phyloP scores from a whole-genome alignment of 2,113 vertebrate genomes.

The Sisor rabdophorus region DNA sequence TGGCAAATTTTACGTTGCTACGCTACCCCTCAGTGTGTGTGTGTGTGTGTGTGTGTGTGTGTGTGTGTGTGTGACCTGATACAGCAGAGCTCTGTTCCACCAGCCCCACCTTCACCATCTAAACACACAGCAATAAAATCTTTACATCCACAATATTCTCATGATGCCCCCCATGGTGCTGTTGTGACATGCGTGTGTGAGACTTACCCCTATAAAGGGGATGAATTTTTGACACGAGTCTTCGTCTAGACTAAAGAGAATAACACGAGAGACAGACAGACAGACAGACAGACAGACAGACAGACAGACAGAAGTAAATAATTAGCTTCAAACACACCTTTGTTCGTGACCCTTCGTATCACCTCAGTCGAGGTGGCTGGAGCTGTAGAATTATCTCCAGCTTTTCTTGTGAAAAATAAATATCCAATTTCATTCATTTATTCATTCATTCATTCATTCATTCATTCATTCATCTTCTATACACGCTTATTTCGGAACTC shows the following conservation, averaged over 20 bases:
- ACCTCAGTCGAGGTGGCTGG: not conserved
- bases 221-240: constrained; percentile 98
- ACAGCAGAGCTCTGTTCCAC: constrained; percentile 89
- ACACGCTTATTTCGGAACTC: no score
- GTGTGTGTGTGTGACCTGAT: constrained; percentile 70
- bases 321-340: not conserved
- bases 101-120: constrained; percentile 96
- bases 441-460: no score
- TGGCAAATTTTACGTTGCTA: no score
- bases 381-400: no score
- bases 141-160: not conserved
- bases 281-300: no score
- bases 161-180: not conserved
- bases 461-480: no score
- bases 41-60: not conserved
- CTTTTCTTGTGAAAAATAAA: no score
- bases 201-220: constrained; percentile 91
- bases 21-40: not conserved
- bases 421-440: no score
- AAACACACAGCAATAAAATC: constrained; percentile 34
- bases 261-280: constrained; percentile 1
- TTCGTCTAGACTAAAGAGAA: constrained; percentile 81
- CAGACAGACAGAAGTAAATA: no score
- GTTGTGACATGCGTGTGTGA: not conserved
- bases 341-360: not conserved